Evolutionary conservation across 2,888 invertebrate species (phyloP), one percentile per base, ranked within the genome.

Genomic region (Hirudinaria manillensis): DNA sequence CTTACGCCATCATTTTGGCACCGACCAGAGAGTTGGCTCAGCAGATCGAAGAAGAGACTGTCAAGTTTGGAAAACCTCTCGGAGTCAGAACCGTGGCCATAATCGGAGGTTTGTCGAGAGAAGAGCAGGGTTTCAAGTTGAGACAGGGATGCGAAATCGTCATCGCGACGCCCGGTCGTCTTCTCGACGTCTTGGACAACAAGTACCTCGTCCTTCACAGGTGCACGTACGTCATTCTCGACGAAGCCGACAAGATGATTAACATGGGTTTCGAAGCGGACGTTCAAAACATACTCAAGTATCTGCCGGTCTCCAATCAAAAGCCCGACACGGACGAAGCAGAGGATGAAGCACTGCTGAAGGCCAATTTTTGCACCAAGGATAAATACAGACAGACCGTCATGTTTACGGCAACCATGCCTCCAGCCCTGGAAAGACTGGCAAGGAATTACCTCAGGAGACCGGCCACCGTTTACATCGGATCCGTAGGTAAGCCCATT

Each of bases 351-450:
- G 89, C 90, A 67, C 90, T 92, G 80, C 87, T 99, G 75, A 89
- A 97, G 86, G 92, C 92, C 51, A 98, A 99, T 86, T 98, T 97
- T 83, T 91, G 92, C 83, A 91, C 94, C 0, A 97, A 95, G 86
- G 93, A 97, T 85, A 99, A 99, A 85, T 99, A 92, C 86, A 89
- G 97, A 84, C 97, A 91, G 91, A 99, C 99, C 82, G 99, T 99
- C 84, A 99, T 99, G 99, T 99, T 99, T 86, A 99, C 99, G 71
- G 99, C 99, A 3, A 99, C 99, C 79, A 99, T 99, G 99, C 97
- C 97, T 13, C 91, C 98, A 0, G 93, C 97, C 2, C 96, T 99
- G 1, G 99, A 99, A 87, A 89, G 98, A 77, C 87, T 99, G 78
- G 99, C 99, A 0, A 89, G 96, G 78, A 93, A 91, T 45, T 99